Evolutionary conservation across 2,797 vertebrate genomes (phyloP), one percentile per base, ranked within the genome.

Genomic region (Eurystomus glaucurus): DNA sequence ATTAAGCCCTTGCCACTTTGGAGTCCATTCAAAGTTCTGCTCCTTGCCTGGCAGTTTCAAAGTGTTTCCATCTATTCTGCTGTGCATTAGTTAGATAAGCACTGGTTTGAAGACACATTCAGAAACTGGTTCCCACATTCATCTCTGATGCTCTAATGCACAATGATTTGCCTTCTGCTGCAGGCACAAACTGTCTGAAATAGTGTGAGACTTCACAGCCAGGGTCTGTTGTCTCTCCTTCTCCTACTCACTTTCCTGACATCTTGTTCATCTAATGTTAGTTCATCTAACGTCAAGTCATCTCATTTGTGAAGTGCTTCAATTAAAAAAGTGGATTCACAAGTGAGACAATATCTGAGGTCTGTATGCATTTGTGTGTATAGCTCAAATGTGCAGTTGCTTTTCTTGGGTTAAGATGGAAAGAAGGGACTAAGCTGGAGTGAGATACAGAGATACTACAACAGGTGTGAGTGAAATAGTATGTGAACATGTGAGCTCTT

Each of bases 161-260:
- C 1, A 19, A 52, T 58, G 41, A 91, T 94, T 91, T 96, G 72
- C 72, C 54, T 88, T 72, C 55, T 74, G 64, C 84, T 91, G 70
- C 43, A 89, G 66, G 66, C 51, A 77, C 25, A 74, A 90, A 43
- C 21, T 85, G 5, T 31, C n/a, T 65, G 51, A 90, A 93, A 91
- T 68, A 81, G 71, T 80, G 33, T 75, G 61, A 89, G 50, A 88
- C 84, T 93, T 95, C 52, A 65, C 57, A 88, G 37, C 18, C 46
- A 52, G 31, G 7, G 11, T 75, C 76, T 81, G 21, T 25, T 88
- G n/a, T 39, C n/a, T 75, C 28, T 60, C 33, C 11, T 61, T 61
- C 71, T 96, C 35, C 15, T 68, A 25, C 60, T 94, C 28, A 15
- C 35, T 74, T 82, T 62, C 16, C 48, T 61, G 45, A 52, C 20